Base-by-base conservation (phyloP, 2,797 vertebrate genomes). In the Arrhamphus sclerolepis region DNA sequence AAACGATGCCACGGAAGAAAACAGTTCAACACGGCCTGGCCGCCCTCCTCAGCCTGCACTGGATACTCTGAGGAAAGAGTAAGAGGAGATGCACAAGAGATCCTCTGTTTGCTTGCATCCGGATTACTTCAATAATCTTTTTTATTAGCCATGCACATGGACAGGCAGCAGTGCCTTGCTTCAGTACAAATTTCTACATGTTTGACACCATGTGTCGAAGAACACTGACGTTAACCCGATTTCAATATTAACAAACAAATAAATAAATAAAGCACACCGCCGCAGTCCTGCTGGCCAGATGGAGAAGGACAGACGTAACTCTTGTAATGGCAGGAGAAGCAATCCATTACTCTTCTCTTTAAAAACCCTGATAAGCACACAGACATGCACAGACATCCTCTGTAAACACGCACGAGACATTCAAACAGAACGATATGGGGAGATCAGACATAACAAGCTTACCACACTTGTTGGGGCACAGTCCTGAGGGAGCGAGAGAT, bases 401-500 rank as follows among this genome's bases (percentile, higher is more conserved):
- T 28, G 26, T 49, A 28, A 59, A 59, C 51, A 71, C 40, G 13
- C 11, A 57, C 18, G 46, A 29, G 46, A 20, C 22, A 50, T 46
- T 19, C 28, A 29, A 5, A 55, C 20, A 16, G n/a, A 72, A 19
- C 6, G 7, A 39, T 14, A 22, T 17, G 51, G 17, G 48, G 18
- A 19, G 26, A 51, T 57, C 38, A 69, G 22, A 48, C 7, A 29
- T 7, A 66, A 34, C n/a, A 55, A 61, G 77, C 89, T 88, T 76
- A 93, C 91, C 92, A 50, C 92, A 94, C 51, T 70, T 82, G 84
- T 93, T 93, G 20, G 91, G 92, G 73, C 92, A 93, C 57, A 93
- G 57, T 72, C 86, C 92, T 93, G 63, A 61, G 60, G 54, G 62
- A 61, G 41, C 2, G 6, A 83, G 47, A 76, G 50, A 65, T 41